phyloP scores from a whole-genome alignment of 2,888 invertebrate genomes.

The Panopea generosa region DNA sequence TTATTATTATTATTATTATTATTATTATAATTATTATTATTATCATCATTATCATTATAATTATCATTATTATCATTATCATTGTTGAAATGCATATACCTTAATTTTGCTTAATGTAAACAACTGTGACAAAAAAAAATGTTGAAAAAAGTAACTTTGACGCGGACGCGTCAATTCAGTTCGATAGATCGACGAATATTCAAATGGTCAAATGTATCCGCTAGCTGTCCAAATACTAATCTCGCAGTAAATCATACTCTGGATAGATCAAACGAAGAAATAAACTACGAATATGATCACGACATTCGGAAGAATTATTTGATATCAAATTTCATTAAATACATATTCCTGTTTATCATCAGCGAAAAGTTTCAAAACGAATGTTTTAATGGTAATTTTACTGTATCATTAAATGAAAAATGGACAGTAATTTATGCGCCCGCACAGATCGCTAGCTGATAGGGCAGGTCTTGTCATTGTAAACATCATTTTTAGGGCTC shows the following conservation, averaged over 20 bases:
- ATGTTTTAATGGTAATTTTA: slow-evolving; percentile 19
- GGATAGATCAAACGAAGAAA: slow-evolving; percentile 27
- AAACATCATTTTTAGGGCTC: not conserved
- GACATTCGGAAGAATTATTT: slow-evolving; percentile 22
- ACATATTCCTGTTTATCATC: slow-evolving; percentile 18
- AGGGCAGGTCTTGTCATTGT: not conserved
- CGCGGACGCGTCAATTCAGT: too few species aligned
- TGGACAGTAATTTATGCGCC: slow-evolving; percentile 24
- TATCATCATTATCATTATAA: too few species aligned
- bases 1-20: too few species aligned
- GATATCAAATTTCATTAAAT: slow-evolving; percentile 39
- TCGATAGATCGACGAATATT: too few species aligned
- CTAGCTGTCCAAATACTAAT: too few species aligned
- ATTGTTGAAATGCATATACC: too few species aligned
- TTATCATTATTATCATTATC: too few species aligned
- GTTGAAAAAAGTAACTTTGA: too few species aligned
- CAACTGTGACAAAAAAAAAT: too few species aligned
- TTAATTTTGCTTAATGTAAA: too few species aligned
- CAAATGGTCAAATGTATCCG: too few species aligned
- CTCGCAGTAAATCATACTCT: slow-evolving; percentile 23
- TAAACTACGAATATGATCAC: slow-evolving; percentile 17
- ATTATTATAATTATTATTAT: too few species aligned
- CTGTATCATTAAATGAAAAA: slow-evolving; percentile 17
- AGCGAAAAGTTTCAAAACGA: slow-evolving; percentile 1
- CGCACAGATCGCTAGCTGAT: slow-evolving; percentile 3